A percentile compares a stretch with the other conserved stretches of the same genome.
These are phyloP conservation scores for Myrmophylax atrothorax DNA, from an alignment of 2,113 vertebrate species.

Conservation along the genomic window DNA sequence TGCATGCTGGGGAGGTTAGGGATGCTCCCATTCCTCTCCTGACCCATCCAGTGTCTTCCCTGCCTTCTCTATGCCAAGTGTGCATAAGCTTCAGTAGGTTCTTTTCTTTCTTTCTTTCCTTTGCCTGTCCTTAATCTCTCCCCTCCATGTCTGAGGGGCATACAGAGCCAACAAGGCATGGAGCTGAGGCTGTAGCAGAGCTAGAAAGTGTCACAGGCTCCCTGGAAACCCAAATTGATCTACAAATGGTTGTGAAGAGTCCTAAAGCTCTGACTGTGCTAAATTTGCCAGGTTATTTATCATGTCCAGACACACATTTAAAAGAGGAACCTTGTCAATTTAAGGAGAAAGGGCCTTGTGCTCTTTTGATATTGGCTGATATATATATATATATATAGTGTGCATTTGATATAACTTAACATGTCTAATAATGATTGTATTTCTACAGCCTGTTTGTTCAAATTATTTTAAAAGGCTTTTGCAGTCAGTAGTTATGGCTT, in stretches of 20 bases:
- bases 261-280: background rate
- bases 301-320: background rate
- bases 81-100: background rate
- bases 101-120: background rate
- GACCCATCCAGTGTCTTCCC: background rate
- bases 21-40: background rate
- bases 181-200: background rate
- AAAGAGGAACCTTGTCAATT: background rate
- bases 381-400: background rate
- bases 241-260: background rate
- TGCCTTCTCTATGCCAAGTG: accelerated
- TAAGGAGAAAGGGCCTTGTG: background rate
- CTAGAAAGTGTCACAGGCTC: background rate
- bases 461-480: background rate
- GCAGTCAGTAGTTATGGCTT: background rate
- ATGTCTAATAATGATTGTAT: background rate
- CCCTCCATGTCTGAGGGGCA: background rate
- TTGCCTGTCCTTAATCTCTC: background rate
- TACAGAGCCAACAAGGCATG: background rate
- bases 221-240: background rate
- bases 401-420: background rate
- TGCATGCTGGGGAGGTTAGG: background rate
- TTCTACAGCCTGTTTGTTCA: background rate
- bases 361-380: background rate
- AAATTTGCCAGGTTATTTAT: background rate